These are phyloP conservation scores for Cebuella pygmaea DNA, from an alignment of 2,797 vertebrate genomes.

Conservation along the genomic window DNA sequence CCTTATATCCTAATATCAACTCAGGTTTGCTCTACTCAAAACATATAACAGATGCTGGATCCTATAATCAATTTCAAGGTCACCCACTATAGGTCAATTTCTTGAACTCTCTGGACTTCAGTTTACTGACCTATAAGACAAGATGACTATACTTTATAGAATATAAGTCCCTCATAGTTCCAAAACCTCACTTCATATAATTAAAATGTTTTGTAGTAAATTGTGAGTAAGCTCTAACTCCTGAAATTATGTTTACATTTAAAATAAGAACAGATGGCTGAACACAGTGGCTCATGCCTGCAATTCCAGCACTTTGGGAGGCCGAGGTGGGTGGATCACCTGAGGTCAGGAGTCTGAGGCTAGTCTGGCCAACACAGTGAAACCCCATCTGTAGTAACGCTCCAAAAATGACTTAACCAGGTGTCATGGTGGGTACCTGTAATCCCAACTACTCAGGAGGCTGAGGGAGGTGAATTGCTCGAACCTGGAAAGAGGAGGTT, in stretches of 20 bases:
- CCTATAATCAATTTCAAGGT: background rate
- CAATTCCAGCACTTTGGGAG: background rate
- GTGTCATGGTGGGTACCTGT: rapidly evolving
- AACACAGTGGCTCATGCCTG: background rate
- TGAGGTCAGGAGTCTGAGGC: background rate
- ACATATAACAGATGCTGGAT: background rate
- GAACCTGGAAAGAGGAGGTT: background rate
- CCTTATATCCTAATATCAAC: background rate
- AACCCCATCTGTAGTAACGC: background rate
- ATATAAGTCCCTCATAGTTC: background rate
- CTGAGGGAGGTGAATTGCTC: background rate
- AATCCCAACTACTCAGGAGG: background rate
- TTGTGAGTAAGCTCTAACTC: background rate
- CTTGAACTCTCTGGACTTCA: background rate
- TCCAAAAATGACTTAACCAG: background rate
- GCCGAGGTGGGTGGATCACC: background rate
- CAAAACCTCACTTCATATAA: background rate
- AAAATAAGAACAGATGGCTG: background rate
- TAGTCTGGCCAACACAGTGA: background rate
- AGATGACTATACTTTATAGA: background rate
- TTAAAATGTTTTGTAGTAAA: background rate
- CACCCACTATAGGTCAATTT: background rate
- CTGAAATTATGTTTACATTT: background rate
- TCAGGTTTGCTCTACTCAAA: background rate
- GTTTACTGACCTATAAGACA: background rate